Conservation (phyloP, 2,888 invertebrate species). For the Venusia cambrica region DNA sequence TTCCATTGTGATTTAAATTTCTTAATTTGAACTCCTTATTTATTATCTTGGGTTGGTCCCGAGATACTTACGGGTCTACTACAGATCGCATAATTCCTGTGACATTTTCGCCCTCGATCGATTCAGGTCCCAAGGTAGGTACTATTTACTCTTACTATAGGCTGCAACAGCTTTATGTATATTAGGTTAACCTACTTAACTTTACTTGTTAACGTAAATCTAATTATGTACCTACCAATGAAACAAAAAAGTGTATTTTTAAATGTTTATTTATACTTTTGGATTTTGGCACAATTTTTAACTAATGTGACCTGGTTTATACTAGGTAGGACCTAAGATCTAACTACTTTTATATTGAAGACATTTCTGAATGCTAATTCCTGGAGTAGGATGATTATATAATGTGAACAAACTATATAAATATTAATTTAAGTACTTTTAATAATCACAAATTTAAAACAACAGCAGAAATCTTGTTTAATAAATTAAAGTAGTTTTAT, state of each 20-base stretch:
- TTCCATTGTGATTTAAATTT: too few species aligned
- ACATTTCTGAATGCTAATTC: slow-evolving; percentile 53
- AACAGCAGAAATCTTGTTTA: slow-evolving; percentile 25
- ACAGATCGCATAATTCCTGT: too few species aligned
- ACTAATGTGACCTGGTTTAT: slow-evolving; percentile 78
- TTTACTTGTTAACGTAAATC: too few species aligned
- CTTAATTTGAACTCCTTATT: too few species aligned
- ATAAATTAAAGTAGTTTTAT: slow-evolving; percentile 21
- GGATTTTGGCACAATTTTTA: slow-evolving; percentile 80
- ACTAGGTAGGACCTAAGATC: slow-evolving; percentile 74
- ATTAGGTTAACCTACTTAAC: too few species aligned
- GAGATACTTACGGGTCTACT: too few species aligned
- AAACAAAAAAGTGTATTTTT: slow-evolving; percentile 50
- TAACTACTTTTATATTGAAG: slow-evolving; percentile 68
- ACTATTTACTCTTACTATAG: too few species aligned
- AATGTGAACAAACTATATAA: slow-evolving; percentile 37
- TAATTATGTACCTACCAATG: too few species aligned
- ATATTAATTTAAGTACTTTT: slow-evolving; percentile 37
- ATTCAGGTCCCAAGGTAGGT: too few species aligned
- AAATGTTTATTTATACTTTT: slow-evolving; percentile 75
- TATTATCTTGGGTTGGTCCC: too few species aligned
- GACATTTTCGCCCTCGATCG: too few species aligned
- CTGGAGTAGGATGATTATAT: slow-evolving; percentile 31
- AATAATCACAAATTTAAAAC: slow-evolving; percentile 25
- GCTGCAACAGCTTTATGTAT: too few species aligned